Conservation (phyloP, 1,140 invertebrate genomes). For the Mylabris phalerata region DNA sequence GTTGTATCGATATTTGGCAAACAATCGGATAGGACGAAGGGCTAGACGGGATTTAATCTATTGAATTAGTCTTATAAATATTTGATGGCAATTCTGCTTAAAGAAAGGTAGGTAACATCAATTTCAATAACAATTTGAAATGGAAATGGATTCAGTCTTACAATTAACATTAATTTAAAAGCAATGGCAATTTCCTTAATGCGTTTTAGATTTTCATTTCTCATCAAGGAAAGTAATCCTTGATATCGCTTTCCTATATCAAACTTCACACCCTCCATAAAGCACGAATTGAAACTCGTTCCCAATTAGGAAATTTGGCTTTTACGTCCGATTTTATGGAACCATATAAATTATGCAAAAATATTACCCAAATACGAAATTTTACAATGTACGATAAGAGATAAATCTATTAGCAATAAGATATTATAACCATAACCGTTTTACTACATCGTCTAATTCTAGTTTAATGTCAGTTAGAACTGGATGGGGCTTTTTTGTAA, state of each 20-base stretch:
- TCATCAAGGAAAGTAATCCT: constrained; percentile 43
- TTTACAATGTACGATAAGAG: constrained; percentile 8
- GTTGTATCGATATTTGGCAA: too few relatives aligned
- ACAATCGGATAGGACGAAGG: too few relatives aligned
- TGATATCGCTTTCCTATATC: constrained; percentile 41
- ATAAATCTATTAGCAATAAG: constrained; percentile 16
- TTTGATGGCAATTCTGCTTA: constrained; percentile 28
- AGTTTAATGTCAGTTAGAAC: too few relatives aligned
- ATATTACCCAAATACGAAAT: constrained; percentile 14
- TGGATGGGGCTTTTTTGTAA: too few relatives aligned
- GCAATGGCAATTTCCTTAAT: constrained; percentile 42
- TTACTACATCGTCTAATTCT: too few relatives aligned
- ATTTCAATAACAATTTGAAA: constrained; percentile 36
- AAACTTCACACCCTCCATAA: constrained; percentile 41
- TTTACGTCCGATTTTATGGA: constrained; percentile 36
- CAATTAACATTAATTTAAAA: constrained; percentile 43
- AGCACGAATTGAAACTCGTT: constrained; percentile 37
- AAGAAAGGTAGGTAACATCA: constrained; percentile 20
- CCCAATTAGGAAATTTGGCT: constrained; percentile 41
- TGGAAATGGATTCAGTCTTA: constrained; percentile 29
- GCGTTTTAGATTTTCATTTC: constrained; percentile 42
- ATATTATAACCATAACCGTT: background rate
- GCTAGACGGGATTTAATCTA: constrained; percentile 11
- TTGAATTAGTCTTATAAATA: constrained; percentile 29
- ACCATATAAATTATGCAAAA: constrained; percentile 30